These are phyloP conservation scores for Aegypius monachus DNA, from an alignment of 2,113 vertebrate genomes.

Conservation along the genomic window DNA sequence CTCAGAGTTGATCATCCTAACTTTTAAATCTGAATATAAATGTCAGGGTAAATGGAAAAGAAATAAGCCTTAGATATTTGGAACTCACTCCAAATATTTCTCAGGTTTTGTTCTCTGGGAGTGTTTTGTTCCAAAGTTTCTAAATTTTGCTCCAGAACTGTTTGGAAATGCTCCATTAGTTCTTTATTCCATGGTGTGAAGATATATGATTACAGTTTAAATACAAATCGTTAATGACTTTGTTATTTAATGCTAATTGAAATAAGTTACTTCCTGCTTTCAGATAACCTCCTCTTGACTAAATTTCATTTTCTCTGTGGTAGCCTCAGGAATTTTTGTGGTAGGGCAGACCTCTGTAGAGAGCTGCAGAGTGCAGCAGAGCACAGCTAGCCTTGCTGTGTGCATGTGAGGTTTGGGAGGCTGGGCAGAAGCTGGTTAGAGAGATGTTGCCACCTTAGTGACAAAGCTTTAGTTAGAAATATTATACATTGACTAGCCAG, in stretches of 20 bases:
- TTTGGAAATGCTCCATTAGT: not conserved
- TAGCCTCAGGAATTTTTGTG: not conserved
- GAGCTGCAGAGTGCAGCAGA: not conserved
- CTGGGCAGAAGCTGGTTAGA: not conserved
- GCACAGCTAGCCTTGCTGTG: not conserved
- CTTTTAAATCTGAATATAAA: not conserved
- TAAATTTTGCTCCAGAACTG: not conserved
- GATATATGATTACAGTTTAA: not conserved
- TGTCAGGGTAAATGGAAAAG: not conserved
- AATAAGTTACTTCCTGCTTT: not conserved
- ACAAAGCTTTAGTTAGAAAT: not conserved
- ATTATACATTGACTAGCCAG: not conserved
- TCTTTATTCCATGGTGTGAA: not conserved
- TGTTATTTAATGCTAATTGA: not conserved
- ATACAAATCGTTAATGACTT: not conserved
- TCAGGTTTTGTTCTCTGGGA: not conserved
- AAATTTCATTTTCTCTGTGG: not conserved
- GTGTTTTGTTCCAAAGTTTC: not conserved
- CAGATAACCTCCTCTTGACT: not conserved
- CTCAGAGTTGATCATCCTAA: not conserved
- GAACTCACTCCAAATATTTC: not conserved
- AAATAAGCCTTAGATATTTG: not conserved
- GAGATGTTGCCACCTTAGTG: not conserved
- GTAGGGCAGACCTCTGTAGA: not conserved
- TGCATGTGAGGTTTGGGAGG: not conserved